These are phyloP conservation scores for Toxotes chatareus DNA, from an alignment of 2,113 vertebrate genomes.

Conservation along the genomic window DNA sequence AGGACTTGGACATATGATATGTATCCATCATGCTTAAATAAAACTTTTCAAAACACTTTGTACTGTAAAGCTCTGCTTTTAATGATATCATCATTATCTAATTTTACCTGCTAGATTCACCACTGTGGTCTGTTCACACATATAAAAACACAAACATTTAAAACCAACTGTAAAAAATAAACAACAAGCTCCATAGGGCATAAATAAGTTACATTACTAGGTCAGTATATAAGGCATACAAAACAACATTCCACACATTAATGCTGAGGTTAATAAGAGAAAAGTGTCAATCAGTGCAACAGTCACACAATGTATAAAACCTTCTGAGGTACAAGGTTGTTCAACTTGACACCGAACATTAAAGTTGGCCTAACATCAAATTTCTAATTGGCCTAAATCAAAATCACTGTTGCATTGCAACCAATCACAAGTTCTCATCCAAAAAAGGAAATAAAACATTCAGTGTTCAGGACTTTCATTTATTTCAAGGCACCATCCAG, in stretches of 20 bases:
- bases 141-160: conserved; percentile 34
- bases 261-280: conserved; percentile 69
- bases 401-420: conserved; percentile 81
- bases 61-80: conserved; percentile 45
- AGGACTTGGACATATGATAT: background rate
- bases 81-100: conserved; percentile 19
- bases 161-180: conserved; percentile 52
- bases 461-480: conserved; percentile 23
- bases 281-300: conserved; percentile 80
- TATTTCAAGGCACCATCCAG: conserved; percentile 53
- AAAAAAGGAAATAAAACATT: conserved; percentile 60
- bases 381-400: conserved; percentile 67
- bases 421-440: conserved; percentile 69
- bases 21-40: conserved; percentile 38
- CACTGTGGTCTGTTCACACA: conserved; percentile 36
- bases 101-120: conserved; percentile 40
- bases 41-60: conserved; percentile 54
- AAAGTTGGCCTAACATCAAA: conserved; percentile 63
- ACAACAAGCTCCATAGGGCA: conserved; percentile 68
- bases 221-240: conserved; percentile 78
- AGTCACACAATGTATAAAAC: conserved; percentile 54
- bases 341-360: conserved; percentile 63
- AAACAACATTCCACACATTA: conserved; percentile 71
- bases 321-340: conserved; percentile 76
- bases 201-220: conserved; percentile 77